Evolutionary conservation across 2,888 invertebrate genomes (phyloP), one percentile per base, ranked within the genome.

Genomic region (Himalopsyche japonica): DNA sequence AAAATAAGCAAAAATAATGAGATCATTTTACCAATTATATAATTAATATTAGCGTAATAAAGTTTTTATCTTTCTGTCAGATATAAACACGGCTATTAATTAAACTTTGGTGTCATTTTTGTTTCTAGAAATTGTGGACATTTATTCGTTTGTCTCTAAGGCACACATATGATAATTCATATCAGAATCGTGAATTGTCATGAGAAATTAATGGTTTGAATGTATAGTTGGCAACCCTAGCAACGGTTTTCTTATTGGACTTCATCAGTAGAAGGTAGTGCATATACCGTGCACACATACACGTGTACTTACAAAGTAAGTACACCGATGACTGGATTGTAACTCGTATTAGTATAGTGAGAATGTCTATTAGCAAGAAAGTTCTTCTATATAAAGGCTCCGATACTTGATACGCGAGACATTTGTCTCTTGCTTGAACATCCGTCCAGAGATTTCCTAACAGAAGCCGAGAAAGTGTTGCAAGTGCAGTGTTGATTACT

Each of bases 341-440:
- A 57, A 57, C 57, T 57, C 8, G 57, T 57, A 57, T 24, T 57
- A 1, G 20, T 3, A 57, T 20, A 4, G 57, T 20, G 57, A 57
- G 20, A 57, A 57, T 76, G 34, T 76, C 5, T 27, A 34, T 27
- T 27, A 43, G 37, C 81, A 85, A 84, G 86, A 86, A 86, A 86
- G 85, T 86, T 81, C 80, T 81, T 70, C 85, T 86, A 85, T 86
- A 86, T 86, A 86, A 85, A 86, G 83, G 43, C 79, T 24, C 76
- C n/a, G 76, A 34, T 48, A 48, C 79, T 43, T 79, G 82, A 81
- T 79, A 83, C 81, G 57, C 86, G 84, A 85, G 85, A 86, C 86
- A 86, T 86, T 86, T 86, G 85, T 70, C 82, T 85, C 80, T 76
- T 12, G 37, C 48, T 82, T 30, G 48, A 27, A 82, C 8, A 27